Conservation (phyloP, 1,140 invertebrate species). For the Agrypnia vestita region DNA sequence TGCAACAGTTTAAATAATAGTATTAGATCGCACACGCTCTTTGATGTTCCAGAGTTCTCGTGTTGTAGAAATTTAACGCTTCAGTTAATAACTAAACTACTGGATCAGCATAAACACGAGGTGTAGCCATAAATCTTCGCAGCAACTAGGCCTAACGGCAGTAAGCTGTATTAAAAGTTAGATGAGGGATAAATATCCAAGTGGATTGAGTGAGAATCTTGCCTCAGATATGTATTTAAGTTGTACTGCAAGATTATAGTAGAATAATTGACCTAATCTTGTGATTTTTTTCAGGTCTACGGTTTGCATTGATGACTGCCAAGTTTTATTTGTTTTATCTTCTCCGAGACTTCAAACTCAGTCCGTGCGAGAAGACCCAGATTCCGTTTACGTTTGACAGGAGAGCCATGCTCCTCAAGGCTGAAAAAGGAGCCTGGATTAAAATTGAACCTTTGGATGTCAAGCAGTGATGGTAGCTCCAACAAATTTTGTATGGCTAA, state of each 20-base stretch:
- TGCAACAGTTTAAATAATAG: too few relatives aligned
- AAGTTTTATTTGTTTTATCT: slow-evolving; percentile 57
- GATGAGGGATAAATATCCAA: background rate
- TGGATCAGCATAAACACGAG: background rate
- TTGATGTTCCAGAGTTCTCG: too few relatives aligned
- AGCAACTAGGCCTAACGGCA: background rate
- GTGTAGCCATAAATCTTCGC: background rate
- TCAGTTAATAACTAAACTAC: too few relatives aligned
- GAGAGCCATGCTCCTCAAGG: slow-evolving; percentile 49
- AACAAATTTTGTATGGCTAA: too few relatives aligned
- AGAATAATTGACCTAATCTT: background rate
- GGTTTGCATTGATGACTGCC: slow-evolving; percentile 58
- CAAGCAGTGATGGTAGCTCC: background rate
- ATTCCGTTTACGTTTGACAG: slow-evolving; percentile 48
- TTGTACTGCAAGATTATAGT: background rate
- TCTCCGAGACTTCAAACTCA: slow-evolving; percentile 51
- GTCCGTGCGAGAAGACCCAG: slow-evolving; percentile 50
- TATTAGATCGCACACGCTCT: too few relatives aligned
- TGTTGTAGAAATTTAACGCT: too few relatives aligned
- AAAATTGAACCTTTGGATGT: slow-evolving; percentile 41
- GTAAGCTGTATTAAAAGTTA: background rate
- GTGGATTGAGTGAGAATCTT: background rate
- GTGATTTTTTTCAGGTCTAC: slow-evolving; percentile 48
- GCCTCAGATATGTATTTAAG: background rate
- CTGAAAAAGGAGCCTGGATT: slow-evolving; percentile 55